Base-by-base conservation (phyloP, 2,888 invertebrate species). In the Temnothorax ravouxi region DNA sequence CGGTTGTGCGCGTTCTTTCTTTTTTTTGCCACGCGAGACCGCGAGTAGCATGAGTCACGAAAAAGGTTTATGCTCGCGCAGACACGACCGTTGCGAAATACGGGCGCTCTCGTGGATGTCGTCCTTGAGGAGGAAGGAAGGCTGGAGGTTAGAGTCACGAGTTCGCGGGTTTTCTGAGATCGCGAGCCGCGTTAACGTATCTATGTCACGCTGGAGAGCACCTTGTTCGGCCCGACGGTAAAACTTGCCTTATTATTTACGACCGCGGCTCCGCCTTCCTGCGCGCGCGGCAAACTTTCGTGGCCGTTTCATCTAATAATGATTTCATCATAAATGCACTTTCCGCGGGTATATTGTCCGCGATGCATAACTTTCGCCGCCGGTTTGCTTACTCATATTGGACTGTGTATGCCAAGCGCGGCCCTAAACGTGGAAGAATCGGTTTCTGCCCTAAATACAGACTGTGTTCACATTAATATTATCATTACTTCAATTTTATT, bases 101-200 rank as follows among this genome's bases (percentile, higher is more conserved):
- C 62, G 44, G 66, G 34, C 79, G 44, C 34, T 71, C 56, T 47
- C 71, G 59, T 15, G 47, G 50, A 80, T 8, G 59, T 72, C 79
- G 79, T 80, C 79, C 79, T 80, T 72, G 79, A 80, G 79, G n/a
- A 47, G 66, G 66, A 44, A 66, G 56, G 59, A 59, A 79, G 79
- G 79, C 69, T 79, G 79, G 79, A 79, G 79, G 79, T 79, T 79
- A 13, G 47, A 79, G 79, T 79, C 79, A 71, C 79, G 79, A 79
- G 77, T 72, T 80, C 79, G 59, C 72, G 79, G 44, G 8, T 29
- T 79, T 38, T 71, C 56, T 9, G 56, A 79, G 79, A 79, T 79
- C 71, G 56, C 59, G 38, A 38, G 59, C 25, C 59, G 59, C 72
- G 79, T 80, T 80, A 80, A 72, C 72, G 72, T 72, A 80, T 80